Base-by-base conservation (phyloP, 2,888 invertebrate genomes). In the Melanchra persicariae region DNA sequence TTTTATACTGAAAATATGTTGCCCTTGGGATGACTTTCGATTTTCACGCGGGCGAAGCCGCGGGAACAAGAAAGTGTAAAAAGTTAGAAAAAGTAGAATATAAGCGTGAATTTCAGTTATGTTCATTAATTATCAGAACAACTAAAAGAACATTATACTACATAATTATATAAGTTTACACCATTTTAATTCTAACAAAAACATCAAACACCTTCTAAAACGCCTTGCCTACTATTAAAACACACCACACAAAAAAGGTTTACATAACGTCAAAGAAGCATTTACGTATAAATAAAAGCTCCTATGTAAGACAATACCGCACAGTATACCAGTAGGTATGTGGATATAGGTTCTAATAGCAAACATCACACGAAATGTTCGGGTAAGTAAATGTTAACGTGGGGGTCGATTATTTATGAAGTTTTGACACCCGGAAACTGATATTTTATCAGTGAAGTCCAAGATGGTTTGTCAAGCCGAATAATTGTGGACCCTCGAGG, bases 301-400 rank as follows among this genome's bases (percentile, higher is more conserved):
- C 47, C 45, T 72, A 81, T 79, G 79, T 68, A 81, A 79, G 64
- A 49, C 54, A 52, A 79, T 40, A 81, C 79, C 64, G 61, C 34
- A 47, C 43, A 24, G 15, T 19, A 55, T 57, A 58, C 24, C 10
- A 45, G 54, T 47, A 66, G 19, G 5, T 54, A 34, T 19, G 30
- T 45, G 19, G 22, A 37, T 54, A 37, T 64, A 37, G 34, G 52
- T 45, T 45, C 43, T 26, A 49, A 47, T 17, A 22, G 62, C 64
- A 68, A 82, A 62, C 65, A 74, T 55, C n/a, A 30, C 19, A 51
- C 49, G 34, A 64, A 72, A 82, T 74, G 47, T 77, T 74, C 12
- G 54, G 12, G 37, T 24, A 67, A 77, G 74, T 62, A 71, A 83
- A 85, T 82, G 67, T 70, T 73, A 82, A 82, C 63, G 75, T 49